Conservation (phyloP, 2,797 vertebrate genomes). For the Melanotaenia pygmaea region DNA sequence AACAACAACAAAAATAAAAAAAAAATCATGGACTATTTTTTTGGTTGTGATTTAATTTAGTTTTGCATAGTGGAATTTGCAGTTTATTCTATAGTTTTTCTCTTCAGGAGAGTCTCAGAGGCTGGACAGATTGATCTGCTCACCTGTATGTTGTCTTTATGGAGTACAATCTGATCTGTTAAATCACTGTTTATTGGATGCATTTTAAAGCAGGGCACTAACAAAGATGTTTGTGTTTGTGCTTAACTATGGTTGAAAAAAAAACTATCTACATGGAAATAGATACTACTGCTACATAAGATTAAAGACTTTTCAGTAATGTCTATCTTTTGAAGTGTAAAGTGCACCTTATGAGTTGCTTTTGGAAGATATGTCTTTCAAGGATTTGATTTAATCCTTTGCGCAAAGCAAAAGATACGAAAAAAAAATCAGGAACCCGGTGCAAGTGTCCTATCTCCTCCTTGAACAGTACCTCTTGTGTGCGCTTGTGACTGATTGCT, state of each 20-base stretch:
- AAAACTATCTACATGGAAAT: constrained; percentile 40
- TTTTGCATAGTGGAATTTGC: constrained; percentile 57
- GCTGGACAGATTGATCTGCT: constrained; percentile 48
- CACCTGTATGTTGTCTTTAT: constrained; percentile 50
- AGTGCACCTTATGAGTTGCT: constrained; percentile 67
- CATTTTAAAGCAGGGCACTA: constrained; percentile 45
- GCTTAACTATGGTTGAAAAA: constrained; percentile 10
- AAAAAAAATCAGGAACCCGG: constrained; percentile 63
- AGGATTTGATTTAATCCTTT: constrained; percentile 46
- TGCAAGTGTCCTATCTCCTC: constrained; percentile 75
- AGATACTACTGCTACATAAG: constrained; percentile 55
- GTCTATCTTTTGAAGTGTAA: constrained; percentile 59
- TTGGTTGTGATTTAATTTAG: constrained; percentile 43
- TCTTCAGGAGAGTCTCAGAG: constrained; percentile 33
- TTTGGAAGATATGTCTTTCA: constrained; percentile 12
- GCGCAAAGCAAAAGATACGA: constrained; percentile 36
- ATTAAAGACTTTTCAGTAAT: constrained; percentile 38
- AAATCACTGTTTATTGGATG: constrained; percentile 46
- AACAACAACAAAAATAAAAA: neutral
- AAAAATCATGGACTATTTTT: constrained; percentile 34
- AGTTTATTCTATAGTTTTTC: constrained; percentile 43
- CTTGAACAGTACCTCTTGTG: constrained; percentile 77
- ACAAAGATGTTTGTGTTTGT: constrained; percentile 23
- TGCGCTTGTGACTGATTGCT: constrained; percentile 66
- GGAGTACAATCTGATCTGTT: constrained; percentile 44